Evolutionary conservation across 2,797 vertebrate genomes (phyloP).

Genomic region (Mionectes olivaceus): DNA sequence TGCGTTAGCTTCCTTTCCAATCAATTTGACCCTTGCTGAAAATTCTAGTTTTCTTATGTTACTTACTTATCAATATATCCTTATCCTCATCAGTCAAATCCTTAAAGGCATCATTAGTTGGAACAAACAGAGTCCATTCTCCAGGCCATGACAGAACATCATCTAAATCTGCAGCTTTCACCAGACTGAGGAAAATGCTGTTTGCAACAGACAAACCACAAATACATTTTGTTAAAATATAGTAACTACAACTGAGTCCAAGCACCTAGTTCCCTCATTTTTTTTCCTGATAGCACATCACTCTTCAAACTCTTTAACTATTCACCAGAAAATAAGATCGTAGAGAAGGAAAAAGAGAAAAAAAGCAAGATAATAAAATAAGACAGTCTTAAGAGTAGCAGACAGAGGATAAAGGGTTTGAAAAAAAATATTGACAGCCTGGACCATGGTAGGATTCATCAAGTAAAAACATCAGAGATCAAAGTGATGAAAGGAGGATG

Average conservation of each 20-base stretch:
- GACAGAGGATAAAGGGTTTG: not conserved
- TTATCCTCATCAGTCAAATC: conserved; percentile 86
- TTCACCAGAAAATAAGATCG: not conserved
- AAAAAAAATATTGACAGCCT: not conserved
- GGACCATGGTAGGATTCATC: not conserved
- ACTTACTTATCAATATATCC: conserved; percentile 86
- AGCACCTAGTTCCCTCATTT: not conserved
- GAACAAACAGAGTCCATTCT: conserved; percentile 92
- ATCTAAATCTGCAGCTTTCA: conserved; percentile 90
- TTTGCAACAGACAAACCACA: not conserved
- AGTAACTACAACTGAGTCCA: not conserved
- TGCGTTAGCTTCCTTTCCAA: not conserved
- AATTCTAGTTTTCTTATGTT: not conserved
- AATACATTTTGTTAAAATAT: not conserved
- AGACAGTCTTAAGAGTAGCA: not conserved
- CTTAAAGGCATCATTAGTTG: conserved; percentile 92
- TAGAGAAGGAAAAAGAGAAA: rapidly evolving
- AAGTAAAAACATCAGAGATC: not conserved
- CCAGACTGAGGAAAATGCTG: conserved; percentile 92
- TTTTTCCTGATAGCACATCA: not conserved
- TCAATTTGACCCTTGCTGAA: not conserved
- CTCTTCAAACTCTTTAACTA: not conserved
- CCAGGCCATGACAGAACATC: conserved; percentile 87
- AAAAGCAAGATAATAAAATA: no score
- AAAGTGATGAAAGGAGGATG: not conserved